Conservation (phyloP, 2,797 vertebrate species). For the Spinus olivaceus region DNA sequence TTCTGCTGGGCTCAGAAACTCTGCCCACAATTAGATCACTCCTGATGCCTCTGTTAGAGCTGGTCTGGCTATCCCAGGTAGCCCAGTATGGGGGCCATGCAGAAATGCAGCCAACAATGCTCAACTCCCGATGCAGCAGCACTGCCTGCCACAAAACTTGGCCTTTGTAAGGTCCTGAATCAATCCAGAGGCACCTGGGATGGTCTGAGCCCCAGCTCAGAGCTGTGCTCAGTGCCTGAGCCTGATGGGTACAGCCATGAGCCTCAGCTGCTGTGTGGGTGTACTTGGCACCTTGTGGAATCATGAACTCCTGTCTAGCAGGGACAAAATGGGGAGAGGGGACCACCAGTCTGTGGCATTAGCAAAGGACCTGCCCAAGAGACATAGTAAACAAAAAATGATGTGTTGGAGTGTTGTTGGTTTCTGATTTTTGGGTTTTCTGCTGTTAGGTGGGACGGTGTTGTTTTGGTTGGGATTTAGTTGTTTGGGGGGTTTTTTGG, state of each 20-base stretch:
- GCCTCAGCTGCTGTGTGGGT: background rate
- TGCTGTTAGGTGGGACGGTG: rapidly evolving
- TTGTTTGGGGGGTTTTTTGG: too few species aligned
- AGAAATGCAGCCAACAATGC: rapidly evolving
- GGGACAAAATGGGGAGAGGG: background rate
- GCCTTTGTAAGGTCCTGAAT: background rate
- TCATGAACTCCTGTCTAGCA: background rate
- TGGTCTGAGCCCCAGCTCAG: background rate
- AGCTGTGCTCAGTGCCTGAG: background rate
- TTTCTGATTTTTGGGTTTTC: background rate
- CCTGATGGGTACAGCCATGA: background rate
- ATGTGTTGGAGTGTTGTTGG: background rate
- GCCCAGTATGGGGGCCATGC: rapidly evolving
- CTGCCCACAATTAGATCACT: background rate
- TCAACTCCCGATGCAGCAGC: background rate
- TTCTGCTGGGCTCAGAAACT: background rate
- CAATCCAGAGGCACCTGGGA: background rate
- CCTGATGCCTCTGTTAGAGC: rapidly evolving
- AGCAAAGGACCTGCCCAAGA: background rate
- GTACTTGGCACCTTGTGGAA: background rate
- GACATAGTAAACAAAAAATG: background rate
- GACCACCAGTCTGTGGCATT: background rate
- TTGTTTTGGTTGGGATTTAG: background rate
- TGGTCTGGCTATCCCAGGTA: background rate
- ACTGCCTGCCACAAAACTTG: background rate